Conservation (phyloP, 2,113 vertebrate species). For the Trogon melanurus region DNA sequence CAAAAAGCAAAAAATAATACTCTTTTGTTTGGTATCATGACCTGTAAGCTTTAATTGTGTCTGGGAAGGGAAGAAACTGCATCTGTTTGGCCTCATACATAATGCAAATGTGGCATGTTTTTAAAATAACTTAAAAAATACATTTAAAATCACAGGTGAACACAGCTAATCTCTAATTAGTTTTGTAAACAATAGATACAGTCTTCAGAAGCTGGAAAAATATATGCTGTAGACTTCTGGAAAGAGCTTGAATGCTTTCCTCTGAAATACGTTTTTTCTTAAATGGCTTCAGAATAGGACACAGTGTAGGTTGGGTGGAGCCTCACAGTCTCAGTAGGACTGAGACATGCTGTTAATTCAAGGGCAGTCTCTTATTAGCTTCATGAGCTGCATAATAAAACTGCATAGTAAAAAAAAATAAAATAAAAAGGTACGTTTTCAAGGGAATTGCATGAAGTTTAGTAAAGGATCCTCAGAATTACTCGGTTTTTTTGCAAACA, state of each 20-base stretch:
- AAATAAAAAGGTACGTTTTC: neutral
- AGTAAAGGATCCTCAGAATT: neutral
- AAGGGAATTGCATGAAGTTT: neutral
- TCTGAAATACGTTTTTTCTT: neutral
- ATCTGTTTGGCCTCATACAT: neutral
- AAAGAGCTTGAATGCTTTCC: neutral
- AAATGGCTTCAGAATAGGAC: neutral
- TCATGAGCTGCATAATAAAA: constrained; percentile 19
- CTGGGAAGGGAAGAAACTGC: neutral
- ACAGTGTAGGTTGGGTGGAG: constrained; percentile 6
- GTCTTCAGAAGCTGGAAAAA: neutral
- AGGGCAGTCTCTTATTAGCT: neutral
- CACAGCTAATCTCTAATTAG: neutral
- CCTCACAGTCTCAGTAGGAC: neutral
- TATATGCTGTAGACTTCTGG: neutral
- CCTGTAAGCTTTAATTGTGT: neutral
- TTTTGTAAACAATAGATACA: neutral
- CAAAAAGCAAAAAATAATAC: neutral
- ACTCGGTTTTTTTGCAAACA: neutral
- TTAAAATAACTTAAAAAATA: neutral
- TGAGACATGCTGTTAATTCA: constrained; percentile 26
- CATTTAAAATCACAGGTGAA: neutral
- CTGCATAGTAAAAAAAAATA: neutral
- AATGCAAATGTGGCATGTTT: neutral
- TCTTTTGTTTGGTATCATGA: neutral